Percentiles rank a stretch among this genome's conserved stretches.
These are phyloP conservation scores for Vimba vimba DNA, from an alignment of 2,113 vertebrate species.

Conservation along the genomic window DNA sequence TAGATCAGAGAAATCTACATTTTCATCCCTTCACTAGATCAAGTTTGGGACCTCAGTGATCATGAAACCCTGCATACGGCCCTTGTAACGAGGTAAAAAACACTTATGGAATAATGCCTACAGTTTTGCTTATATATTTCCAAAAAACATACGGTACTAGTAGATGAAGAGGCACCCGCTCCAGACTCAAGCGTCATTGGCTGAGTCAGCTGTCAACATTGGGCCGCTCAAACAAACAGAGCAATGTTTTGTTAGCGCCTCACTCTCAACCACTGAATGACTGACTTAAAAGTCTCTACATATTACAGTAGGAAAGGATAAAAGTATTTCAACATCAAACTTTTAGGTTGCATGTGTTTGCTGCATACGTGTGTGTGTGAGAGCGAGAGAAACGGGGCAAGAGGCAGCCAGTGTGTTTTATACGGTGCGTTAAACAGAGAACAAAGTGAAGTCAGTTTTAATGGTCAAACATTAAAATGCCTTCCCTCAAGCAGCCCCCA, in stretches of 20 bases:
- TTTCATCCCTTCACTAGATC: too few species aligned
- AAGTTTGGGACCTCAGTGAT: too few species aligned
- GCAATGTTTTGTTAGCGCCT: not conserved
- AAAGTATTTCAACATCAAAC: not conserved
- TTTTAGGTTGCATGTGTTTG: not conserved
- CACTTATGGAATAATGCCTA: not conserved
- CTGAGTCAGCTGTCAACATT: not conserved
- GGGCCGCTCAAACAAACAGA: not conserved
- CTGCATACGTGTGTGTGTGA: not conserved
- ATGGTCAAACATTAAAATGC: constrained; percentile 31
- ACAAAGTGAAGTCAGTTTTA: constrained; percentile 33
- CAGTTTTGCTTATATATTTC: not conserved
- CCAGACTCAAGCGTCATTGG: not conserved
- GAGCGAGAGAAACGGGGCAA: not conserved
- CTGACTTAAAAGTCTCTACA: not conserved
- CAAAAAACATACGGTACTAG: not conserved
- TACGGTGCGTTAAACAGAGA: constrained; percentile 11
- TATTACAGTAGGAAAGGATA: not conserved
- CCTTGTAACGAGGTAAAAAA: not conserved
- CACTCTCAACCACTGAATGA: not conserved
- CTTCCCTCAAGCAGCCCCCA: constrained; percentile 18
- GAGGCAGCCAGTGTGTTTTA: constrained; percentile 3
- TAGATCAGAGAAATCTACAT: too few species aligned
- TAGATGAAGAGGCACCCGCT: not conserved
- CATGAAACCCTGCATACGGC: too few species aligned